Base-by-base conservation (phyloP, 2,888 invertebrate genomes). In the Globia sparganii region DNA sequence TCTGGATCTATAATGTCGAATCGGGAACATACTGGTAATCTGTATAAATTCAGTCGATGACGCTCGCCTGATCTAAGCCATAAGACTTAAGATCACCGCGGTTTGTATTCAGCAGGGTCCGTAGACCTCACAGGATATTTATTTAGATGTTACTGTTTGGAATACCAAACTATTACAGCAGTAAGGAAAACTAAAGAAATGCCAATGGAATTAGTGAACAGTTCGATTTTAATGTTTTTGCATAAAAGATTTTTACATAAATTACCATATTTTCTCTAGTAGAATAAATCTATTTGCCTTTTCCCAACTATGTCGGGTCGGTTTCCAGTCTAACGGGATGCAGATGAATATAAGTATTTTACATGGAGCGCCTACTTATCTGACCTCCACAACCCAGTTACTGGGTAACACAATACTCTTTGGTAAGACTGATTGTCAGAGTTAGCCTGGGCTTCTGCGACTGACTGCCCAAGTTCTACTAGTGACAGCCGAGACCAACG, bases 31-130 rank as follows among this genome's bases (percentile, higher is more conserved):
- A 71, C 79, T 73, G 59, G 21, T n/a, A 8, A 65, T 11, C 40
- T 64, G 69, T 77, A 79, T 80, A 79, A 87, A 81, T 77, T 81
- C 80, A 77, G 79, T 28, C 25, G n/a, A 77, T 78, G 70, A 77
- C 59, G 59, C 77, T 67, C 65, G 72, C 28, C 72, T 72, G 77
- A 76, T 83, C 78, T 80, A 59, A 64, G 69, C 75, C 78, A 87
- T 76, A 69, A 81, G 84, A 86, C 80, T 83, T 77, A 78, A 80
- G 83, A 87, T 88, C 86, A 87, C 65, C 76, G 49, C 59, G 69
- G 80, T 82, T 88, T 86, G 88, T 88, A 89, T 88, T 81, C 85
- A 86, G 86, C 80, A 34, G 81, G 70, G 67, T 74, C 72, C 40
- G 53, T 53, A 71, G 79, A 77, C 75, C 67, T 65, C 56, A 49